phyloP scores from a whole-genome alignment of 2,888 invertebrate species.

The Tupiocoris notatus region DNA sequence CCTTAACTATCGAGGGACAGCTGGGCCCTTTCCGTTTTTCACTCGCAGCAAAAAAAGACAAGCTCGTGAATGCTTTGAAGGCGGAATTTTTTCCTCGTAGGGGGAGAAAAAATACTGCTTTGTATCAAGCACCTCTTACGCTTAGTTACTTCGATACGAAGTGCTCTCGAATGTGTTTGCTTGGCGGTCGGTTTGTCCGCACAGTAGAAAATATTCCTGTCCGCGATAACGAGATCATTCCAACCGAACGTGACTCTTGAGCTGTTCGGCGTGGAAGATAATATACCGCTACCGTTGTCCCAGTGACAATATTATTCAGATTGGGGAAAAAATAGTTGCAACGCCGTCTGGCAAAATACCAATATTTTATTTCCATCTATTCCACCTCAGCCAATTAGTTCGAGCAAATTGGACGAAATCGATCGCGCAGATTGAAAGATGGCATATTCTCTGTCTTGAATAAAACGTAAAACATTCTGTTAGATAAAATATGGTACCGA shows the following conservation, averaged over 20 bases:
- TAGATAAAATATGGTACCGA: too few relatives aligned
- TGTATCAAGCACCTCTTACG: background rate
- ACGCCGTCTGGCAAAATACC: too few relatives aligned
- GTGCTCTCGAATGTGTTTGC: background rate
- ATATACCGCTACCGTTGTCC: background rate
- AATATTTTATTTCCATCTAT: too few relatives aligned
- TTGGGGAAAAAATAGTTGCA: background rate
- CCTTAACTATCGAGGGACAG: background rate
- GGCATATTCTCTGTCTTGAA: too few relatives aligned
- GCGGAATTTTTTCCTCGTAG: background rate
- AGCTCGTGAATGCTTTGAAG: background rate
- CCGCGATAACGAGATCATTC: background rate
- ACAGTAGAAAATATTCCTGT: background rate
- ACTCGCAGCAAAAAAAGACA: background rate
- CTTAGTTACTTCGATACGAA: background rate
- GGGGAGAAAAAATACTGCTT: background rate
- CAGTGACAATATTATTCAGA: background rate
- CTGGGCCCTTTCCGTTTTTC: background rate
- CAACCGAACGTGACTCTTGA: background rate
- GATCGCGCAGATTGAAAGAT: too few relatives aligned
- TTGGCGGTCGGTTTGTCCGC: background rate
- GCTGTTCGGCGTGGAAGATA: background rate
- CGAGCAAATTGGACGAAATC: background rate
- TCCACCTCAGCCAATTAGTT: too few relatives aligned
- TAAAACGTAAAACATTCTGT: too few relatives aligned